Evolutionary conservation across 1,140 invertebrate genomes (phyloP).

Genomic region (Ceratina japonica): DNA sequence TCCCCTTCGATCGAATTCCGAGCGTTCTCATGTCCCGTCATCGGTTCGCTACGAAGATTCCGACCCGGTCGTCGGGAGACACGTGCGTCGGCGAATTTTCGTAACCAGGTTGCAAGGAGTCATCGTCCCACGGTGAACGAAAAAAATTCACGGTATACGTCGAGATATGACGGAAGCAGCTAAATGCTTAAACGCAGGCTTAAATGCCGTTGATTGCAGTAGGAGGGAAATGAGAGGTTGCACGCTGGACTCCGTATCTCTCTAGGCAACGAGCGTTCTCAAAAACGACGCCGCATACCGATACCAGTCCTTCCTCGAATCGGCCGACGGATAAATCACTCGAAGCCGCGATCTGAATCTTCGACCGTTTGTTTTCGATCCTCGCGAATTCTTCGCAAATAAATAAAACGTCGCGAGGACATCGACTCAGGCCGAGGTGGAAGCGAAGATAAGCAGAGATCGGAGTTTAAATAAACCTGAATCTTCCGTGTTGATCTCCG

Average conservation of each 20-base stretch:
- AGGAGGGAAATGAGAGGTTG: conserved; percentile 74
- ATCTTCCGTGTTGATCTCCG: neutral
- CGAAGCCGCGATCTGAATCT: neutral
- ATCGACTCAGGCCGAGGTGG: neutral
- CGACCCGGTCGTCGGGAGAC: too few species aligned
- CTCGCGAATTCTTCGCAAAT: too few species aligned
- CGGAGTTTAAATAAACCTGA: neutral
- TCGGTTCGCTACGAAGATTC: too few species aligned
- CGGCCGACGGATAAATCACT: neutral
- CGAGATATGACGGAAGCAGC: conserved; percentile 69
- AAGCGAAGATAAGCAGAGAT: neutral
- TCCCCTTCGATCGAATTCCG: neutral
- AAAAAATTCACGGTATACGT: conserved; percentile 44
- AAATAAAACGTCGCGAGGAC: too few species aligned
- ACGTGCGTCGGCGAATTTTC: too few species aligned
- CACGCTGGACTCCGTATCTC: conserved; percentile 50
- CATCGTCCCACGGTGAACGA: neutral
- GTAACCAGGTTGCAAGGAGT: conserved; percentile 6
- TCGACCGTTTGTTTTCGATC: neutral
- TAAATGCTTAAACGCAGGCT: conserved; percentile 73
- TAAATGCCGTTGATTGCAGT: conserved; percentile 74
- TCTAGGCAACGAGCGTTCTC: conserved; percentile 9
- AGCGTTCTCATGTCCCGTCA: too few species aligned
- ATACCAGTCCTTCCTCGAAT: conserved; percentile 31
- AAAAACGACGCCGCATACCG: conserved; percentile 8